Evolutionary conservation across 1,140 invertebrate species (phyloP).

Genomic region (Atta texana): DNA sequence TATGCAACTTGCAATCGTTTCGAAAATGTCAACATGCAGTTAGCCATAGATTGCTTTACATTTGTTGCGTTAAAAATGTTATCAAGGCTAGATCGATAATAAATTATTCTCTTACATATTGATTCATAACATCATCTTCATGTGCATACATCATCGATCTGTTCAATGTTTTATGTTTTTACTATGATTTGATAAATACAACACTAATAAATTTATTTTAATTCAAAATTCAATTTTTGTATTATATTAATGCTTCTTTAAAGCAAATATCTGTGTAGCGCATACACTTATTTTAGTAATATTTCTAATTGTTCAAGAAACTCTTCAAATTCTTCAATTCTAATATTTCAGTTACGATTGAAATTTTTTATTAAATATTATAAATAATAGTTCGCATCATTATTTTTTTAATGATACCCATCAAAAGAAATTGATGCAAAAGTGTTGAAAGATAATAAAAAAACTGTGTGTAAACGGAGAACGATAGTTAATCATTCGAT

Average conservation of each 20-base stretch:
- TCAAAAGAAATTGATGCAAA: not conserved
- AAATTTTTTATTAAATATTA: conserved; percentile 4
- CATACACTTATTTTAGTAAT: not conserved
- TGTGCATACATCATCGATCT: not conserved
- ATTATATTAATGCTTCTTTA: not conserved
- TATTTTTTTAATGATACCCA: not conserved
- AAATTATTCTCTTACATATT: conserved; percentile 6
- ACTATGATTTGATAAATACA: not conserved
- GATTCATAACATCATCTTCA: not conserved
- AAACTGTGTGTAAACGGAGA: not conserved
- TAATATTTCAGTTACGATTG: not conserved
- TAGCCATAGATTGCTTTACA: not conserved
- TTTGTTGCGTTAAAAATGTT: conserved; percentile 15
- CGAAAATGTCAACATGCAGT: not conserved
- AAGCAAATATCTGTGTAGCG: not conserved
- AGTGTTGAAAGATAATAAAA: not conserved
- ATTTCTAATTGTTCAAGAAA: not conserved
- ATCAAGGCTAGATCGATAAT: not conserved
- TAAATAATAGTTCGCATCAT: not conserved
- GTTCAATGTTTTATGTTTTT: not conserved
- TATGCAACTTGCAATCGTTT: not conserved
- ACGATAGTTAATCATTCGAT: conserved; percentile 62
- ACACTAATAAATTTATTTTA: not conserved
- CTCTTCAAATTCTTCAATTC: not conserved
- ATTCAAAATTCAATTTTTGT: not conserved